phyloP scores from a whole-genome alignment of 2,113 vertebrate genomes.

The Setophaga petechia region DNA sequence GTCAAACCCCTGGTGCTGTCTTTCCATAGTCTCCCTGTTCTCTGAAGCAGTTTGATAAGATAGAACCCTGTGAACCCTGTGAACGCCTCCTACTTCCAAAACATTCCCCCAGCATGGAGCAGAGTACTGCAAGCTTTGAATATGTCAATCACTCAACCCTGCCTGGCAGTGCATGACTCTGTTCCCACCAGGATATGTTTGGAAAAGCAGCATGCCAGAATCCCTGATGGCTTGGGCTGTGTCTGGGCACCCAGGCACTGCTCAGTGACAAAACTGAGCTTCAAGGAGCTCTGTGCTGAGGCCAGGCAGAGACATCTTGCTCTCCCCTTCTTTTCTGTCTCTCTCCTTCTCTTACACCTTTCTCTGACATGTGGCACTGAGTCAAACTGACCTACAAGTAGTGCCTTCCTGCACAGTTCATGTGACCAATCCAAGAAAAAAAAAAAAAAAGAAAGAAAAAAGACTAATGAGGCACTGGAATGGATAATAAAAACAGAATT shows the following conservation, averaged over 20 bases:
- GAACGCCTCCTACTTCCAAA: neutral
- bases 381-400: neutral
- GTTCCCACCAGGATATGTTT: fast-evolving
- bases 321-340: neutral
- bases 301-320: neutral
- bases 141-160: neutral
- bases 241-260: neutral
- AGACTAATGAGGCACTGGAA: neutral
- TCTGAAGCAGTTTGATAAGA: neutral
- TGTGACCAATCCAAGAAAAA: neutral
- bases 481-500: neutral
- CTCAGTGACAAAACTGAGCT: neutral
- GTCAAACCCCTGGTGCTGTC: neutral
- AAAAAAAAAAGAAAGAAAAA: neutral
- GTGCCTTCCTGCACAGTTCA: neutral
- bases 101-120: neutral
- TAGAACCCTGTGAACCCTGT: neutral
- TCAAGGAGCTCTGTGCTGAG: neutral
- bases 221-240: neutral
- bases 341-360: neutral
- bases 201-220: neutral
- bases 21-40: fast-evolving
- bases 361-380: neutral
- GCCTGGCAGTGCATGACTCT: neutral
- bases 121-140: neutral